These are phyloP conservation scores for Anniella stebbinsi DNA, from an alignment of 2,797 vertebrate genomes.

Conservation along the genomic window DNA sequence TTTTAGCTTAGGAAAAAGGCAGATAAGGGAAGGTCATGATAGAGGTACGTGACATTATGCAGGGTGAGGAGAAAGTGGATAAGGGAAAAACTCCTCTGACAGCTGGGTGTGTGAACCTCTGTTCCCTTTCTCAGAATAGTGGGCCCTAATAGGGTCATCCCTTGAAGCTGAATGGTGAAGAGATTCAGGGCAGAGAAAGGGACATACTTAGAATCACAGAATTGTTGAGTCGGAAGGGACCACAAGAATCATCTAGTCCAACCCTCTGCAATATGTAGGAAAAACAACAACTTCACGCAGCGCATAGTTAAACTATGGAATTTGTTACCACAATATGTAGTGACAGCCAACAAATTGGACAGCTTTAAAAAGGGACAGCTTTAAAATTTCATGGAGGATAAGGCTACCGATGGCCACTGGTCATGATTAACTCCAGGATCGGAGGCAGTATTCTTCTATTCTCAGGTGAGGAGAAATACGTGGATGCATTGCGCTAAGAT, in stretches of 20 bases:
- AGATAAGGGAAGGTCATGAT: not conserved
- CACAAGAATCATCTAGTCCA: no score
- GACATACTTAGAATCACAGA: not conserved
- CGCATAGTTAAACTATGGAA: not conserved
- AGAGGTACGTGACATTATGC: not conserved
- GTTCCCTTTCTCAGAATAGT: not conserved
- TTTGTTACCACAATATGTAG: no score
- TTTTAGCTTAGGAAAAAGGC: not conserved
- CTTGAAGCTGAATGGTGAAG: not conserved
- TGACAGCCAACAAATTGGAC: not conserved
- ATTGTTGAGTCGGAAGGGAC: no score
- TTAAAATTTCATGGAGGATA: not conserved
- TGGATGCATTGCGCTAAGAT: not conserved
- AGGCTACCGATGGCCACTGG: not conserved
- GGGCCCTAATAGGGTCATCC: not conserved
- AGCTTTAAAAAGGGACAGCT: not conserved
- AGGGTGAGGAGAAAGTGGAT: not conserved
- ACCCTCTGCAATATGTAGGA: no score
- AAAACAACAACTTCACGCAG: not conserved
- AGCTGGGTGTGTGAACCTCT: no score
- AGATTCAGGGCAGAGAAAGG: not conserved
- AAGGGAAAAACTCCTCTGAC: no score
- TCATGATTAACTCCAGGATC: not conserved
- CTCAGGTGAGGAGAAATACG: no score
- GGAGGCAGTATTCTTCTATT: not conserved